Base-by-base conservation (phyloP, 2,888 invertebrate species). In the Morinoia aosen region DNA sequence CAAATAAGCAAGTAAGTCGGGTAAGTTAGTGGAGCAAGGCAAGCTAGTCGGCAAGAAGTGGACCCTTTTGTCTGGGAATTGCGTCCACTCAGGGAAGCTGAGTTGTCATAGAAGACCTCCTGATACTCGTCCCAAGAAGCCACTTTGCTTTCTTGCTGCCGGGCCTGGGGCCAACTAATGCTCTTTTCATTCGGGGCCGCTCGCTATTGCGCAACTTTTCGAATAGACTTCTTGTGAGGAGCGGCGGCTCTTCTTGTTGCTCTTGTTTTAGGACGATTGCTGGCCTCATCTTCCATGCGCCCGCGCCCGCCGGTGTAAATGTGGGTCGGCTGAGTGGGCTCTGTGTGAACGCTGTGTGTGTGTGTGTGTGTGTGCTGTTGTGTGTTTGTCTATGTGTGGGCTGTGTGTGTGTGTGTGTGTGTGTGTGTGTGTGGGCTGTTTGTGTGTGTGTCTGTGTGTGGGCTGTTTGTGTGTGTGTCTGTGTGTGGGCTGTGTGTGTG, bases 101-200 rank as follows among this genome's bases (percentile, higher is more conserved):
- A n/a, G 57, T 57, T 48, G 93, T 93, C 93, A 93, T 93, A 93
- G 57, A 57, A 93, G 56, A 48, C 56, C 93, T 56, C n/a, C 93
- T 57, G 93, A 93, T 93, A 93, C 57, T 90, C 90, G 39, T 90
- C 40, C 90, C 39, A 57, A 93, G 57, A 93, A 93, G 93, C 57
- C 58, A 57, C 93, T 93, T 93, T 56, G 93, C n/a, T 93, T 93
- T 93, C 93, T 93, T 93, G 93, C 93, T 25, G 93, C 93, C 57
- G 56, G 33, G 93, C 57, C 93, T 93, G 11, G 57, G 56, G n/a
- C 93, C 57, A 93, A 57, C 93, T 93, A 93, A 93, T 93, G 93
- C 93, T 93, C 93, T 93, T 93, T 93, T 93, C 93, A 93, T 93
- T 93, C 93, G 56, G 48, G 93, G 33, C 57, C 16, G 93, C 93